Conservation (phyloP, 2,888 invertebrate species). For the Julus scandinavius region DNA sequence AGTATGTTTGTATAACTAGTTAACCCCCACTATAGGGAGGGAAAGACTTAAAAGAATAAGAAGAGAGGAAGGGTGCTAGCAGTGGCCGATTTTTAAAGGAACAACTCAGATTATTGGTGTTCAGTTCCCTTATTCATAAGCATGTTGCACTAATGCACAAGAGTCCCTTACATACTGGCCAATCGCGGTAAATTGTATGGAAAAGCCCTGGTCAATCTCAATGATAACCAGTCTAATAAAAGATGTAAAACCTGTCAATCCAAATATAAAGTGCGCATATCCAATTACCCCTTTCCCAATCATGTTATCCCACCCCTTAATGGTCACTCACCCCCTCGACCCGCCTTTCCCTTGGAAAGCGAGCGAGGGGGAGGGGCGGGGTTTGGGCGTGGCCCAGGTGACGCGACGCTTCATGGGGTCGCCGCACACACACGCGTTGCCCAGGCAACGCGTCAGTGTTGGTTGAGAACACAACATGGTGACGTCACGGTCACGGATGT, state of each 20-base stretch:
- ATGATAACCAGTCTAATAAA: neutral
- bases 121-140: neutral
- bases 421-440: neutral
- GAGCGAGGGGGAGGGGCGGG: constrained; percentile 25
- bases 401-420: constrained; percentile 18
- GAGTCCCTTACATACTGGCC: neutral
- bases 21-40: no score
- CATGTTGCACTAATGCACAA: neutral
- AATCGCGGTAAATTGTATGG: neutral
- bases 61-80: no score
- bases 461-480: neutral
- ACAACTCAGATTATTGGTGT: no score
- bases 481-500: constrained; percentile 30
- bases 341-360: neutral
- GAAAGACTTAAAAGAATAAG: no score
- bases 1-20: no score
- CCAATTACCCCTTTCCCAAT: neutral
- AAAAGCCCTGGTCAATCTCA: neutral
- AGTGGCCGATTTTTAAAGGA: no score
- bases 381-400: constrained; percentile 31
- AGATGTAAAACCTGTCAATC: constrained; percentile 30
- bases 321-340: constrained; percentile 2
- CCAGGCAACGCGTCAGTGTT: neutral
- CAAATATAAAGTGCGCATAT: constrained; percentile 17
- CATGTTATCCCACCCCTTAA: neutral